Conservation (phyloP, 2,113 vertebrate genomes). For the Salvelinus fontinalis region DNA sequence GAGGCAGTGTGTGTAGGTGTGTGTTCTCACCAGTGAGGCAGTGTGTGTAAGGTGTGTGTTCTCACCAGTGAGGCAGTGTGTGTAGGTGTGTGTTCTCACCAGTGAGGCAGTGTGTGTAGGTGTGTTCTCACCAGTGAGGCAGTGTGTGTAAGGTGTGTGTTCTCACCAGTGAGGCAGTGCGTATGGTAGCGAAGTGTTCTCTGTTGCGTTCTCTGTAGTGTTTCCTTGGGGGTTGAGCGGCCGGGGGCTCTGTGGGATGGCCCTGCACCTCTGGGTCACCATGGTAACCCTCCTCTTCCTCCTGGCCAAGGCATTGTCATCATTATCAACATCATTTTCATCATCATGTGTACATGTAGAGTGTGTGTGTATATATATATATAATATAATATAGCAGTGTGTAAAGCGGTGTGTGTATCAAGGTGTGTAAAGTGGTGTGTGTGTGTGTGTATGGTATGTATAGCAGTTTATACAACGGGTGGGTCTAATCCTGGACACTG, state of each 20-base stretch:
- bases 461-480: too few relatives aligned
- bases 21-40: too few relatives aligned
- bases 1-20: too few relatives aligned
- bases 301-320: conserved; percentile 22
- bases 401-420: neutral
- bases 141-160: too few relatives aligned
- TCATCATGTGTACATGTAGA: neutral
- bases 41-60: too few relatives aligned
- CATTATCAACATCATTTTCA: neutral
- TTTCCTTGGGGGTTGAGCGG: conserved; percentile 76
- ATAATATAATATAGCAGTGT: neutral
- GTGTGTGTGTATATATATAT: neutral
- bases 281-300: conserved; percentile 62
- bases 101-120: neutral
- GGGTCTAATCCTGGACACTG: too few relatives aligned
- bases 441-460: neutral
- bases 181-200: conserved; percentile 91
- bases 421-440: conserved; percentile 11
- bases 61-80: too few relatives aligned
- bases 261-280: conserved; percentile 54
- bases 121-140: neutral
- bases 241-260: conserved; percentile 66
- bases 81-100: too few relatives aligned
- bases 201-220: conserved; percentile 81
- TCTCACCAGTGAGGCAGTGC: conserved; percentile 26